Conservation (phyloP, 2,797 vertebrate species). For the Coracias cyanogaster region DNA sequence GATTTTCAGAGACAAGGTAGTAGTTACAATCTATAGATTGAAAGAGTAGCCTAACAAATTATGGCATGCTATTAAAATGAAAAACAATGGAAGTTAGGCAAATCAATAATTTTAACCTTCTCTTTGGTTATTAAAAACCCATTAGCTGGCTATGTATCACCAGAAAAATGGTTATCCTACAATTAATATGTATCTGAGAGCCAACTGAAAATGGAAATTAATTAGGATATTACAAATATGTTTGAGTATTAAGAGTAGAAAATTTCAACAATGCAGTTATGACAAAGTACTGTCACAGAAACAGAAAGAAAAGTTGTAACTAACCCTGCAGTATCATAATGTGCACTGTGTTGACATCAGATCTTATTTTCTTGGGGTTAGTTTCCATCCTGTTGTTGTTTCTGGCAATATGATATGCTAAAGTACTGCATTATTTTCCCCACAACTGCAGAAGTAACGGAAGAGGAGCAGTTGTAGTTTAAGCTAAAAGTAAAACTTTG, state of each 20-base stretch:
- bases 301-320: not conserved
- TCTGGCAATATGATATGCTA: not conserved
- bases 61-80: not conserved
- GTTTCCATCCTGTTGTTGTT: not conserved
- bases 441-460: not conserved
- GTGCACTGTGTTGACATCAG: not conserved
- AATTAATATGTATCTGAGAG: not conserved
- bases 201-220: not conserved
- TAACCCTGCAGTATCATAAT: not conserved
- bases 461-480: fast-evolving
- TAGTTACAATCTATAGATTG: not conserved
- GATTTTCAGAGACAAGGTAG: not conserved
- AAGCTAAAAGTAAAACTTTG: not conserved
- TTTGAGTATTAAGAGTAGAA: not conserved
- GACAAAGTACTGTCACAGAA: not conserved
- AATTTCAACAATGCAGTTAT: not conserved
- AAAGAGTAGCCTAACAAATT: not conserved
- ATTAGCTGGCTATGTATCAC: not conserved
- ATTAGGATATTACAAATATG: not conserved
- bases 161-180: not conserved
- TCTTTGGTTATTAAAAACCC: not conserved
- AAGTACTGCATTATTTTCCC: not conserved
- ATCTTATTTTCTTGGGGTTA: not conserved
- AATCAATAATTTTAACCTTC: not conserved
- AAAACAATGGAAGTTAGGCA: not conserved